Evolutionary conservation across 2,113 vertebrate species (phyloP), one percentile per base, ranked within the genome.

Genomic region (Tragelaphus imberbis): DNA sequence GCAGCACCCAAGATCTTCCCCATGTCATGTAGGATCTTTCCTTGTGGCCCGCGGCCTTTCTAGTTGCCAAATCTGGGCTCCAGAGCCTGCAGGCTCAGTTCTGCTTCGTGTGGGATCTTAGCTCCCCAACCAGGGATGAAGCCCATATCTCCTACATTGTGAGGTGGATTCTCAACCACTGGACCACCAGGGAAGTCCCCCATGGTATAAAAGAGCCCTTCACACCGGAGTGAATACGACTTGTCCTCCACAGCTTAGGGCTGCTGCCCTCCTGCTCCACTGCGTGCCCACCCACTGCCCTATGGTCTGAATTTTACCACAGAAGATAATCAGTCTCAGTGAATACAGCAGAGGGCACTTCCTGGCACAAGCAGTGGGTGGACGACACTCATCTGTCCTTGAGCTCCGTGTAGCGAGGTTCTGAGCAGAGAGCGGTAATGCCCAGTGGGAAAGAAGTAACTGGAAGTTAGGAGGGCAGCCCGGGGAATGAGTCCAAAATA

Each of bases 401-500:
- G 95, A 84, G 56, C 65, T 8, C n/a, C 28, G 21, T 53, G 80
- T 91, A 89, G 71, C 61, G 4, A 55, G 75, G 47, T n/a, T 92
- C 30, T 2, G 12, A 75, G 84, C 6, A 4, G 77, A 91, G 23
- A 92, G 27, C 71, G 33, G 58, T 58, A 53, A 47, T 1, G 56
- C 71, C 14, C 27, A 58, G 84, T 30, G 71, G 27, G 30, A 71
- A 53, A 44, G 58, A 49, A 56, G 13, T 51, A 5, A 51, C 84
- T 79, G 14, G 27, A n/a, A 94, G 47, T 58, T 10, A 8, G 88
- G 55, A 77, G 87, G 82, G 53, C 88, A 81, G 86, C 71, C 55
- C 3, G 80, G 75, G 94, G 56, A 98, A 82, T 63, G 1, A 16
- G 59, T 95, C 93, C 97, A 97, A 95, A 63, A 96, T 71, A 90